Evolutionary conservation across 2,113 vertebrate genomes (phyloP).

Genomic region (Mobula hypostoma): DNA sequence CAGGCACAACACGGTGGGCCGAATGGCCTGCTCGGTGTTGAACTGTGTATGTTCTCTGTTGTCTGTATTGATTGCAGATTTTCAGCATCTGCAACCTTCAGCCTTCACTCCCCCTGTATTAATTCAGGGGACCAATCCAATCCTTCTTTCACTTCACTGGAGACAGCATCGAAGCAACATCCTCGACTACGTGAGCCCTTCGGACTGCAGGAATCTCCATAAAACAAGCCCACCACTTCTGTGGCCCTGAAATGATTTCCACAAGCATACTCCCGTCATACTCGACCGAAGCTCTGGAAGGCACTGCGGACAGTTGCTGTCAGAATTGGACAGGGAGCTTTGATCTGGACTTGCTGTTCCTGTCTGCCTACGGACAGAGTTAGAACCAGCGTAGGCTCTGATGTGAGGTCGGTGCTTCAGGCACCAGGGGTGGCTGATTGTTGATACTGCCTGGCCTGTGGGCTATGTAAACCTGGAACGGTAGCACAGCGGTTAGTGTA

Average conservation of each 20-base stretch:
- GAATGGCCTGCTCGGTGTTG: no score
- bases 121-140: neutral
- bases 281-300: neutral
- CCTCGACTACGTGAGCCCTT: neutral
- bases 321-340: neutral
- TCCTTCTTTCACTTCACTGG: neutral
- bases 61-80: no score
- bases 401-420: no score
- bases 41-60: no score
- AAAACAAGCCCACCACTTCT: neutral
- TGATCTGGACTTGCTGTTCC: no score
- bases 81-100: neutral
- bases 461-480: no score
- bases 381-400: no score
- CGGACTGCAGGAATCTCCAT: neutral
- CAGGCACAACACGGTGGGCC: no score
- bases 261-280: neutral
- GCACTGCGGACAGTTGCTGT: neutral
- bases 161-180: neutral
- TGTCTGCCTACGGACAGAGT: no score
- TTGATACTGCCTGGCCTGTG: no score
- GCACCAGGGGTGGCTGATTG: no score
- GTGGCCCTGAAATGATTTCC: neutral
- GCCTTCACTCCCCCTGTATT: neutral
- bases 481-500: no score